phyloP scores from a whole-genome alignment of 2,797 vertebrate genomes.

The Phataginus tricuspis region DNA sequence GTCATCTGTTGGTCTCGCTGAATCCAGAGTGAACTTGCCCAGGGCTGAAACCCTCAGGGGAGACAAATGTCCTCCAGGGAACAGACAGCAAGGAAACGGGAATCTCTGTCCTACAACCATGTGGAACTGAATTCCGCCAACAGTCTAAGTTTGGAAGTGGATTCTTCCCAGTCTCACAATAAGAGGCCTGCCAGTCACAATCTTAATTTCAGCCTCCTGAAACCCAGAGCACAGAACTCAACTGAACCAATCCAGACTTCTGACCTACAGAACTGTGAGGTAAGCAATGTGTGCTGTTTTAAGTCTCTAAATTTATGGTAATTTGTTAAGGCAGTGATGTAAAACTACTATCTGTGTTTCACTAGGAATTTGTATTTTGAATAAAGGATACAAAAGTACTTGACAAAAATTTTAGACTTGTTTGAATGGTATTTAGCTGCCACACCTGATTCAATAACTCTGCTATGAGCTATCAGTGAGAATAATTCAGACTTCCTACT shows the following conservation, averaged over 20 bases:
- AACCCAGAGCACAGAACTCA: not conserved
- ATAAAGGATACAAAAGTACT: not conserved
- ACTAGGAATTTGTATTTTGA: not conserved
- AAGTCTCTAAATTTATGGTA: not conserved
- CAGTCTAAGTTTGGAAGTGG: not conserved
- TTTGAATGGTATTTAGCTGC: not conserved
- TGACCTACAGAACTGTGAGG: not conserved
- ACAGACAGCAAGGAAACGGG: not conserved
- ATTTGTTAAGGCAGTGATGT: not conserved
- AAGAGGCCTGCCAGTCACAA: not conserved
- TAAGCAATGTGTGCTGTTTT: not conserved
- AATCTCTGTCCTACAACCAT: not conserved
- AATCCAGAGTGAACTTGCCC: too few relatives aligned
- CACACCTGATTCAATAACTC: not conserved
- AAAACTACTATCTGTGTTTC: not conserved
- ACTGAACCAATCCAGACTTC: not conserved
- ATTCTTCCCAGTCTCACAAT: not conserved
- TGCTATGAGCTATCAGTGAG: not conserved
- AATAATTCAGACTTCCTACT: not conserved
- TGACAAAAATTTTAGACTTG: not conserved
- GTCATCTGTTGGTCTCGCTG: too few relatives aligned
- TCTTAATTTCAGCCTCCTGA: not conserved
- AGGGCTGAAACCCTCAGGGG: too few relatives aligned
- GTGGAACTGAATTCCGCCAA: not conserved
- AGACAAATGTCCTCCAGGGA: too few relatives aligned